A percentile compares a stretch with the other conserved stretches of the same genome.
These are phyloP conservation scores for Casuarius casuarius DNA, from an alignment of 2,113 vertebrate genomes.

Conservation along the genomic window DNA sequence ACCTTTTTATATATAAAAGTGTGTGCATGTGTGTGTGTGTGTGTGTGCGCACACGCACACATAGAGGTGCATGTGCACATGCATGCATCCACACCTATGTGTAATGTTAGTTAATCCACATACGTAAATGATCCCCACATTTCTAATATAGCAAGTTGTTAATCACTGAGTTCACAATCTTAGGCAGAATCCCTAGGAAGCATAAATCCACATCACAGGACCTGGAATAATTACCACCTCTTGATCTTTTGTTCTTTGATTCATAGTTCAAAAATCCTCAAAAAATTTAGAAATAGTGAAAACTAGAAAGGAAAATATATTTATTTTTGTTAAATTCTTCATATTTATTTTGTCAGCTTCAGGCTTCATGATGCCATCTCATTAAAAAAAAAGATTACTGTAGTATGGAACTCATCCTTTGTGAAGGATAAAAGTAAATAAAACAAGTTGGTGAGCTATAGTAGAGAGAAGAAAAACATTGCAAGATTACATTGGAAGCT, in stretches of 20 bases:
- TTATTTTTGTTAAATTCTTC: not conserved
- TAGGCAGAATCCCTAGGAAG: not conserved
- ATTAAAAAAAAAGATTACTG: not conserved
- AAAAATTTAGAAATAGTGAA: not conserved
- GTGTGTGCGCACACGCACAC: not conserved
- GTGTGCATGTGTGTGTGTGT: not conserved
- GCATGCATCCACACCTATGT: rapidly evolving
- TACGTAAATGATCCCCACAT: not conserved
- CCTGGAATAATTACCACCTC: not conserved
- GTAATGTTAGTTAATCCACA: not conserved
- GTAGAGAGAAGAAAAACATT: not conserved
- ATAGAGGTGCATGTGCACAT: not conserved
- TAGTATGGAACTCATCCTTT: not conserved
- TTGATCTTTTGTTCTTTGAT: not conserved
- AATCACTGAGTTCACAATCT: not conserved
- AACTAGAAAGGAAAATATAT: not conserved
- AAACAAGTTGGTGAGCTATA: not conserved
- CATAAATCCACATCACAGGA: not conserved
- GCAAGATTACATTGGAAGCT: not conserved
- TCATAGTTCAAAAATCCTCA: not conserved
- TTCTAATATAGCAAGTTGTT: not conserved
- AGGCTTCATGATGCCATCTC: not conserved
- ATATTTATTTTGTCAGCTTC: not conserved
- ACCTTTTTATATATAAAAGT: not conserved
- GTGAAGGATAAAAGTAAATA: not conserved